These are phyloP conservation scores for Brachionus paranguensis DNA, from an alignment of 1,140 invertebrate genomes.

Conservation along the genomic window DNA sequence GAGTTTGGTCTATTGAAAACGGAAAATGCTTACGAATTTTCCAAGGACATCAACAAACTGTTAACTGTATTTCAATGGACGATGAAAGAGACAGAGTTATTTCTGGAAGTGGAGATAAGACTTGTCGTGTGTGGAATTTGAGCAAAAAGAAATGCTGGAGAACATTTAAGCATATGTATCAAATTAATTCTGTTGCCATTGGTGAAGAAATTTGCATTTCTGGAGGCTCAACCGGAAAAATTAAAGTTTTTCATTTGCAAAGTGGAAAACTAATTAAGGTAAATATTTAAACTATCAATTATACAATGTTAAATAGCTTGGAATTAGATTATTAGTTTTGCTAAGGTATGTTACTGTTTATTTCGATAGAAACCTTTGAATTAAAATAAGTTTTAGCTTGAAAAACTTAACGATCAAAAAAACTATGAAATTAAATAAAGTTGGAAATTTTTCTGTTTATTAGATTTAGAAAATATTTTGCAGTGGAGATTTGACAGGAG, in stretches of 20 bases:
- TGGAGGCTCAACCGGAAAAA: conserved; percentile 50
- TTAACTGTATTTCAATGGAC: conserved; percentile 45
- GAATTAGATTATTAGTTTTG: neutral
- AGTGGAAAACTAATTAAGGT: conserved; percentile 52
- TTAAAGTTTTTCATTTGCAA: conserved; percentile 54
- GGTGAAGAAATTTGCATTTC: conserved; percentile 47
- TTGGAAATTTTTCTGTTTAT: no score
- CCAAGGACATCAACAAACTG: conserved; percentile 52
- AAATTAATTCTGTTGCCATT: conserved; percentile 48
- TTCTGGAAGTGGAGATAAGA: conserved; percentile 21
- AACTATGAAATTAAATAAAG: no score
- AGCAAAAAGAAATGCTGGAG: conserved; percentile 49
- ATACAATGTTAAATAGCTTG: neutral
- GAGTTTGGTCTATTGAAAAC: conserved; percentile 53
- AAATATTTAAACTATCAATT: conserved; percentile 40
- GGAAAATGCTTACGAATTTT: conserved; percentile 53
- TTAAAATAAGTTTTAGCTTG: neutral
- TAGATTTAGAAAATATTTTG: no score
- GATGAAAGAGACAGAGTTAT: conserved; percentile 23
- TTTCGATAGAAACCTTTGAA: neutral
- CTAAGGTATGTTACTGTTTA: neutral
- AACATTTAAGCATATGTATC: conserved; percentile 49
- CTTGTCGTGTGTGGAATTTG: conserved; percentile 51
- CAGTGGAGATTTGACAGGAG: no score
- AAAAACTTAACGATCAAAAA: no score